Evolutionary conservation across 2,113 vertebrate genomes (phyloP).

Genomic region (Lethenteron camtschaticum): DNA sequence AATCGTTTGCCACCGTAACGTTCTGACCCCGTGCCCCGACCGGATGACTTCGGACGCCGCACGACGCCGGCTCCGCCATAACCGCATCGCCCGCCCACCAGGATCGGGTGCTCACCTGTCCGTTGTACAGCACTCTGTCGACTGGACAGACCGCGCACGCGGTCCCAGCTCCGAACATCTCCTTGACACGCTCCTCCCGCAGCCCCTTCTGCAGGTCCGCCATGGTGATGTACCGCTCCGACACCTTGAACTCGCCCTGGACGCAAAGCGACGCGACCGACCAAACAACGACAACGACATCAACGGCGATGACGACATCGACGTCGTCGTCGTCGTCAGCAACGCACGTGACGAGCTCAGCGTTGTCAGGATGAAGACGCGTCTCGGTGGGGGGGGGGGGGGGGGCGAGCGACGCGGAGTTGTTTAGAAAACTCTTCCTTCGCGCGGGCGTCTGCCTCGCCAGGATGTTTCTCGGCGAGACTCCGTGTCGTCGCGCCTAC

Average conservation of each 20-base stretch:
- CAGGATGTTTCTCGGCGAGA: no score
- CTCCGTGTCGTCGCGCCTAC: no score
- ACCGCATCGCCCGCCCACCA: neutral
- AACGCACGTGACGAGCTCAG: no score
- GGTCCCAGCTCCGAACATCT: slow-evolving; percentile 55
- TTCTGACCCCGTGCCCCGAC: neutral
- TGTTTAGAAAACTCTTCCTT: no score
- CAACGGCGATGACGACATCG: no score
- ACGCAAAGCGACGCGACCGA: no score
- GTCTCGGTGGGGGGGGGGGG: no score
- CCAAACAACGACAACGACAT: no score
- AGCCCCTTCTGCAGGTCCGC: slow-evolving; percentile 30
- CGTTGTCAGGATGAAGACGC: no score
- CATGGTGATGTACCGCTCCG: slow-evolving; percentile 31
- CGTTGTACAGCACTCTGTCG: slow-evolving; percentile 39
- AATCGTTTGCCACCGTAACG: neutral
- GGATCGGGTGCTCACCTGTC: slow-evolving; percentile 25
- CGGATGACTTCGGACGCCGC: neutral
- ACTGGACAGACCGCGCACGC: slow-evolving; percentile 65
- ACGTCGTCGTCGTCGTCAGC: no score
- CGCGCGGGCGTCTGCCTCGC: no score
- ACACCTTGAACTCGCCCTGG: slow-evolving; percentile 52
- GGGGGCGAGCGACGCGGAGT: no score
- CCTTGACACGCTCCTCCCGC: slow-evolving; percentile 28
- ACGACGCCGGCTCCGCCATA: neutral